phyloP scores from a whole-genome alignment of 2,797 vertebrate genomes.

The Eulemur rubriventer region DNA sequence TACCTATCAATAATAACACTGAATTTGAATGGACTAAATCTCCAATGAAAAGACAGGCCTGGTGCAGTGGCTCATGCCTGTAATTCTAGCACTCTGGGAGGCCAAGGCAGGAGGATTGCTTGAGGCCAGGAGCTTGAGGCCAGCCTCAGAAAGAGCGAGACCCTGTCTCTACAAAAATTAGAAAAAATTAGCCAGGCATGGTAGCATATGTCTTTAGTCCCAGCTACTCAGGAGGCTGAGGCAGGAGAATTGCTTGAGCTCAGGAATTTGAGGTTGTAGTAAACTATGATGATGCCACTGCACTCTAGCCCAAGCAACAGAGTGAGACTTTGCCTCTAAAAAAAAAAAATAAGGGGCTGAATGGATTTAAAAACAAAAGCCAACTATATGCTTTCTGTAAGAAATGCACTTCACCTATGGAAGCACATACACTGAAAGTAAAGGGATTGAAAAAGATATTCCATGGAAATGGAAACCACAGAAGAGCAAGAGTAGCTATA shows the following conservation, averaged over 20 bases:
- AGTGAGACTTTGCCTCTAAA: background rate
- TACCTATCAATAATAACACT: background rate
- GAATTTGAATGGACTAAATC: background rate
- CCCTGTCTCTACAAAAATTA: background rate
- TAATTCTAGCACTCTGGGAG: background rate
- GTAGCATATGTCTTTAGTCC: background rate
- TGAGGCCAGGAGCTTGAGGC: background rate
- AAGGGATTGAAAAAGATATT: no score
- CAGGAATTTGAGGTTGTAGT: background rate
- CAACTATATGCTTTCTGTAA: no score
- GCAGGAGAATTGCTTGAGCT: background rate
- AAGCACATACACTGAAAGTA: no score
- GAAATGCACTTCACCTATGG: no score
- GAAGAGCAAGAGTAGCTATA: no score
- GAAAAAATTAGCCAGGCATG: background rate
- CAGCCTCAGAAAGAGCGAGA: background rate
- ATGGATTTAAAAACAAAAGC: no score
- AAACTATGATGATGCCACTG: background rate
- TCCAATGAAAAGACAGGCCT: background rate
- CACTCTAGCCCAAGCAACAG: background rate
- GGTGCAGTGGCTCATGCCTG: background rate
- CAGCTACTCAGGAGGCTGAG: background rate
- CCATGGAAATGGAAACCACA: no score
- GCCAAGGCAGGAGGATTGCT: background rate
- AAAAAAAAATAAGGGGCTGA: background rate